Base-by-base conservation (phyloP, 1,140 invertebrate species). In the Schlechtendalia chinensis region DNA sequence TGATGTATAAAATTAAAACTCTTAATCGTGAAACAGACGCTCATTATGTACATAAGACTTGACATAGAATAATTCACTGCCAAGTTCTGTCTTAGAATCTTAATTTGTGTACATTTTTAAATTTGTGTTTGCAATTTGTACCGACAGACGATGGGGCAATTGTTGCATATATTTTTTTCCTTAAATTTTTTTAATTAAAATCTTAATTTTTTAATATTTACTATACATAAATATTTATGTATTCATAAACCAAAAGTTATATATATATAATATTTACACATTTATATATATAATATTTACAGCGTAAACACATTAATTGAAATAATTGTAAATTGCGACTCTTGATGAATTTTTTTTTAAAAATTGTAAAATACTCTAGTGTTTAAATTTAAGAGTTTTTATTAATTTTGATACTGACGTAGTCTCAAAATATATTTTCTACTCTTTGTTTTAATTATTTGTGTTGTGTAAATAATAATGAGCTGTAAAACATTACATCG, bases 11-110 rank as follows among this genome's bases (percentile, higher is more conserved):
- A 39, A 74, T 10, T 56, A 19, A 53, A 39, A 39, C 32, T 45
- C n/a, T 24, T 59, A 45, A n/a, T 6, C 56, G 14, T 50, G 1
- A 50, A 19, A 56, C n/a, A 59, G 32, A 45, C 32, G 56, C 74
- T 77, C 74, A 77, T 17, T 77, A 22, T 59, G 11, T 75, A 39
- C 14, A 59, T n/a, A 58, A 75, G 72, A 75, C 72, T 77, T 77
- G 54, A 74, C 74, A 54, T 59, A 77, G n/a, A 8, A 58, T 27
- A 58, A 58, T 32, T 61, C 74, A 77, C 74, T 77, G 74, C 74
- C 74, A 77, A 45, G 32, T 59, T 77, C 32, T 45, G 14, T 39
- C 24, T 59, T 77, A 59, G 16, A 14, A 24, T 77, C 54, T 45
- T 56, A 24, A 56, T 77, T 77, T 56, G 32, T 77, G 6, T 32